Evolutionary conservation across 1,140 invertebrate genomes (phyloP).

Genomic region (Ditylenchus dipsaci): DNA sequence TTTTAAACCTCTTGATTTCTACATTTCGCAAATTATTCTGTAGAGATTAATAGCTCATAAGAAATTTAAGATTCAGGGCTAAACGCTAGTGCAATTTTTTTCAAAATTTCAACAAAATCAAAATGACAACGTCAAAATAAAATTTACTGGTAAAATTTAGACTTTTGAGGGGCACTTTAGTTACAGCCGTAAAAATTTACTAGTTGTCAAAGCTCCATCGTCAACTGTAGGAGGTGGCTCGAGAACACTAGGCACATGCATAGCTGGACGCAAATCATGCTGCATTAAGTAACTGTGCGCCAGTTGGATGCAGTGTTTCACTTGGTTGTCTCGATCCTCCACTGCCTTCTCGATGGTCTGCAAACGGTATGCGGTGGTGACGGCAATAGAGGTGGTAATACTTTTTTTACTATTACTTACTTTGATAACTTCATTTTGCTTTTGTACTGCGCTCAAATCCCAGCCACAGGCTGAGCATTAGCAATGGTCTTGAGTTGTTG

Average conservation of each 20-base stretch:
- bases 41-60: too few relatives aligned
- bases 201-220: not conserved
- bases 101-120: too few relatives aligned
- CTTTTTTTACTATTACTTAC: not conserved
- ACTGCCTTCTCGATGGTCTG: conserved; percentile 45
- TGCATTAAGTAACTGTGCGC: conserved; percentile 55
- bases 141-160: too few relatives aligned
- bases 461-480: conserved; percentile 47
- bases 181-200: not conserved
- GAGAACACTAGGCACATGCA: conserved; percentile 41
- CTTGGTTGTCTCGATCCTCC: conserved; percentile 41
- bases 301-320: conserved; percentile 42
- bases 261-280: conserved; percentile 50
- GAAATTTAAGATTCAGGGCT: too few relatives aligned
- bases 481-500: conserved; percentile 37
- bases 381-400: not conserved
- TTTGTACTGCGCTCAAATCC: conserved; percentile 45
- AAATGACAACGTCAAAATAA: too few relatives aligned
- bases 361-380: not conserved
- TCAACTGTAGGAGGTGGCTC: conserved; percentile 14
- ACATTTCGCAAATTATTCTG: too few relatives aligned
- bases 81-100: too few relatives aligned
- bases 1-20: too few relatives aligned
- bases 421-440: conserved; percentile 44
- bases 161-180: too few relatives aligned